Evolutionary conservation across 2,888 invertebrate species (phyloP).

Genomic region (Sarcophaga variegata): DNA sequence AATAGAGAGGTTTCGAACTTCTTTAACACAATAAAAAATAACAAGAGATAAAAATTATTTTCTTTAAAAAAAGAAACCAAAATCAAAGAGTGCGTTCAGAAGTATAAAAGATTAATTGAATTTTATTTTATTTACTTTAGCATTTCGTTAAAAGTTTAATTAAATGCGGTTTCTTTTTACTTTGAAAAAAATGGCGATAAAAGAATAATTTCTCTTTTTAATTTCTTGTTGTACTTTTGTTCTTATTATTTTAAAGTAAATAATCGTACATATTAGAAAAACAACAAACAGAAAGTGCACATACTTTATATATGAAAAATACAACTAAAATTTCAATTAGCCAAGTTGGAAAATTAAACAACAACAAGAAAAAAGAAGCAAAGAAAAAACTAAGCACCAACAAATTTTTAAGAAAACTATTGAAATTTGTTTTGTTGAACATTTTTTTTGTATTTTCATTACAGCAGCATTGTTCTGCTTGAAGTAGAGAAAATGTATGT

Average conservation of each 20-base stretch:
- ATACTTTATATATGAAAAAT: constrained; percentile 27
- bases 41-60: constrained; percentile 22
- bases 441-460: constrained; percentile 26
- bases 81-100: constrained; percentile 32
- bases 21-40: constrained; percentile 2
- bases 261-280: constrained; percentile 16
- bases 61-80: constrained; percentile 7
- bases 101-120: constrained; percentile 57
- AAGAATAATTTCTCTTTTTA: constrained; percentile 22
- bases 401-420: constrained; percentile 43
- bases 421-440: background rate
- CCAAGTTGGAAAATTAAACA: background rate
- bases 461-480: constrained; percentile 48
- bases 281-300: constrained; percentile 61
- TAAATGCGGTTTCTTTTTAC: constrained; percentile 47
- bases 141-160: constrained; percentile 54
- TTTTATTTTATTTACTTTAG: constrained; percentile 52
- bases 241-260: constrained; percentile 33
- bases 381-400: constrained; percentile 19
- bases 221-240: constrained; percentile 7
- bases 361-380: constrained; percentile 3
- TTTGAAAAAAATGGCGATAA: constrained; percentile 10
- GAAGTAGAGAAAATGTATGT: constrained; percentile 24
- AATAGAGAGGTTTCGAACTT: constrained; percentile 48
- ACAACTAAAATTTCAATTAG: constrained; percentile 11